Evolutionary conservation across 2,888 invertebrate species (phyloP).

Genomic region (Agonopterix subpropinquella): DNA sequence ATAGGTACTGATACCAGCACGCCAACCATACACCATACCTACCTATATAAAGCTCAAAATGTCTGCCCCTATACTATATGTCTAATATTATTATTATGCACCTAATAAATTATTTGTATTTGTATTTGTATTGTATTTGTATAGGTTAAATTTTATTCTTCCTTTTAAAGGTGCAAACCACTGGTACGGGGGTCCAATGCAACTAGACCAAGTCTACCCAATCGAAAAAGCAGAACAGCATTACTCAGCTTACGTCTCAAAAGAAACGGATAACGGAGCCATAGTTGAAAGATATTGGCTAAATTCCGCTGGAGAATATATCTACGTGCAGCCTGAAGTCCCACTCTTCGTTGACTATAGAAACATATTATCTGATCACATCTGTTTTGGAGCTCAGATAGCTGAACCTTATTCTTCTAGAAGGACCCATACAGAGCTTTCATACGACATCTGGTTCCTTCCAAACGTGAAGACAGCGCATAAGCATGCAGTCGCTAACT

Average conservation of each 20-base stretch:
- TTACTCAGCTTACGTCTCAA: conserved; percentile 73
- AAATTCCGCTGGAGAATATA: conserved; percentile 80
- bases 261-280: conserved; percentile 70
- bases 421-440: conserved; percentile 52
- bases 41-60: no score
- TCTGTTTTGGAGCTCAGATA: conserved; percentile 75
- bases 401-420: conserved; percentile 71
- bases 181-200: conserved; percentile 83
- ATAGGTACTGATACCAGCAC: no score
- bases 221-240: conserved; percentile 68
- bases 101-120: no score
- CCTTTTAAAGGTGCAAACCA: conserved; percentile 50
- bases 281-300: conserved; percentile 83
- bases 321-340: conserved; percentile 77
- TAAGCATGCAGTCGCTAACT: conserved; percentile 74
- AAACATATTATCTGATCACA: conserved; percentile 58
- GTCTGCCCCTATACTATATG: no score
- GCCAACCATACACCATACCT: no score
- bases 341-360: conserved; percentile 85
- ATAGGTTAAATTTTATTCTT: neutral
- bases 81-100: no score
- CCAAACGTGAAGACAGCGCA: conserved; percentile 78
- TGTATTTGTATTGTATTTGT: no score
- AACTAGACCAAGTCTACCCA: conserved; percentile 76
- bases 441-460: conserved; percentile 78